Evolutionary conservation across 2,888 invertebrate genomes (phyloP).

Genomic region (Andrena praecox): DNA sequence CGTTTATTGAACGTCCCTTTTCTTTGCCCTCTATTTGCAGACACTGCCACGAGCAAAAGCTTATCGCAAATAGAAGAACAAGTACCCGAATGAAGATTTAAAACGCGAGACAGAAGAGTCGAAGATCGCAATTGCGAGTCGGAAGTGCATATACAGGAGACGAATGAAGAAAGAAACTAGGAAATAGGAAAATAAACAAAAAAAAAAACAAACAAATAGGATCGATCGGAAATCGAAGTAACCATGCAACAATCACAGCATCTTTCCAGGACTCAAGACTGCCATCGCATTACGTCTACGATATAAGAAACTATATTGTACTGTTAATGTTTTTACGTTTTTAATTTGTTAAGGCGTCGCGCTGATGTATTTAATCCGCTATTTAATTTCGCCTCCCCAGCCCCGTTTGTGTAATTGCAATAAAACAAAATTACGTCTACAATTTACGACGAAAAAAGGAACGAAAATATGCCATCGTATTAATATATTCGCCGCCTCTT

Average conservation of each 20-base stretch:
- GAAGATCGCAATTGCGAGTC: constrained; percentile 54
- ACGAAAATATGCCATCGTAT: constrained; percentile 23
- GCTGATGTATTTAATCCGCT: constrained; percentile 76
- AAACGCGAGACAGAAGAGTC: constrained; percentile 64
- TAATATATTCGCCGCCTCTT: not conserved
- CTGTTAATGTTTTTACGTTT: constrained; percentile 84
- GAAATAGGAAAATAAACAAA: constrained; percentile 37
- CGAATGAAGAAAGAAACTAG: constrained; percentile 38
- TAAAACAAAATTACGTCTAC: constrained; percentile 63
- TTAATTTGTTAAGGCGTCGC: constrained; percentile 83
- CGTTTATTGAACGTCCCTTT: not conserved
- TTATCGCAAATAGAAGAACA: constrained; percentile 80
- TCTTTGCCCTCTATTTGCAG: constrained; percentile 72
- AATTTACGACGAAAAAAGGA: constrained; percentile 43
- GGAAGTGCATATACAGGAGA: constrained; percentile 47
- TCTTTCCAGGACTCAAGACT: constrained; percentile 84
- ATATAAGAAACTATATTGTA: constrained; percentile 82
- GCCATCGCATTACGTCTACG: constrained; percentile 82
- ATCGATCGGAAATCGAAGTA: constrained; percentile 68
- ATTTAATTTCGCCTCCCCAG: constrained; percentile 71
- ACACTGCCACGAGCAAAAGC: constrained; percentile 83
- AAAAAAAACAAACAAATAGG: constrained; percentile 38
- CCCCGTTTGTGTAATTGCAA: constrained; percentile 70
- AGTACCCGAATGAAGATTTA: constrained; percentile 66
- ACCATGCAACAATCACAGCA: constrained; percentile 80